A percentile compares a stretch with the other conserved stretches of the same genome.
Conservation (phyloP, 2,113 vertebrate species). For the Andinoacara biseriatus region DNA sequence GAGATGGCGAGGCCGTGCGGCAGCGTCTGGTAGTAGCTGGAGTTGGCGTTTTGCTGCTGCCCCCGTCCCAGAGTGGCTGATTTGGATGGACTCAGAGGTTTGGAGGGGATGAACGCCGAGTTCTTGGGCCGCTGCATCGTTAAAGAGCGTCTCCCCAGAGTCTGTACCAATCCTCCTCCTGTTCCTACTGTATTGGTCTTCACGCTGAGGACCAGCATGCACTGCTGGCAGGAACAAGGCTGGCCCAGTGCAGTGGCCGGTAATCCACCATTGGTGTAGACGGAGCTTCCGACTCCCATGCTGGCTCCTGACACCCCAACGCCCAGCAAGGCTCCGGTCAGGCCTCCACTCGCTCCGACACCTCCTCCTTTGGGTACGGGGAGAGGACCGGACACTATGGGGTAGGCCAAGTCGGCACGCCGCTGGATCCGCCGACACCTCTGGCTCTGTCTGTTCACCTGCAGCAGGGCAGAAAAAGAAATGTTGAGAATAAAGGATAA, state of each 20-base stretch:
- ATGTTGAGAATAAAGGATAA: neutral
- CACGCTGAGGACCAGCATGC: slow-evolving; percentile 89
- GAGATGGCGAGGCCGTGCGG: slow-evolving; percentile 77
- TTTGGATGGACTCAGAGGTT: slow-evolving; percentile 59
- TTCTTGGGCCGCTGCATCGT: slow-evolving; percentile 69
- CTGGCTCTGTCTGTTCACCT: slow-evolving; percentile 93
- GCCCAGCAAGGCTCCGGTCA: slow-evolving; percentile 73
- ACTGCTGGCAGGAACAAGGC: slow-evolving; percentile 90
- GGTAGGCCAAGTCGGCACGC: slow-evolving; percentile 85
- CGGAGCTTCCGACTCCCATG: slow-evolving; percentile 48
- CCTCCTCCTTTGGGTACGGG: slow-evolving; percentile 79
- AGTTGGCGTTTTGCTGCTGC: slow-evolving; percentile 62
- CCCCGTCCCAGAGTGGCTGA: slow-evolving; percentile 67
- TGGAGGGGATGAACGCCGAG: slow-evolving; percentile 18
- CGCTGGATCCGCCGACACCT: slow-evolving; percentile 85
- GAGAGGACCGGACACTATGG: slow-evolving; percentile 82
- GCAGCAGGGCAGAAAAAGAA: slow-evolving; percentile 29
- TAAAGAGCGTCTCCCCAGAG: slow-evolving; percentile 68
- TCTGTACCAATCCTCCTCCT: slow-evolving; percentile 39
- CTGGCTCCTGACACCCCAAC: slow-evolving; percentile 75
- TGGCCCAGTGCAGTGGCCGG: slow-evolving; percentile 62
- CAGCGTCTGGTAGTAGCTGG: slow-evolving; percentile 76
- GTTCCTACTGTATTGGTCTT: slow-evolving; percentile 77
- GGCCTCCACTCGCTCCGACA: slow-evolving; percentile 50
- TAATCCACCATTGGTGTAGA: slow-evolving; percentile 67